Base-by-base conservation (phyloP, 53 echinoderm and acorn worm genomes). In the Actinopyga echinites region DNA sequence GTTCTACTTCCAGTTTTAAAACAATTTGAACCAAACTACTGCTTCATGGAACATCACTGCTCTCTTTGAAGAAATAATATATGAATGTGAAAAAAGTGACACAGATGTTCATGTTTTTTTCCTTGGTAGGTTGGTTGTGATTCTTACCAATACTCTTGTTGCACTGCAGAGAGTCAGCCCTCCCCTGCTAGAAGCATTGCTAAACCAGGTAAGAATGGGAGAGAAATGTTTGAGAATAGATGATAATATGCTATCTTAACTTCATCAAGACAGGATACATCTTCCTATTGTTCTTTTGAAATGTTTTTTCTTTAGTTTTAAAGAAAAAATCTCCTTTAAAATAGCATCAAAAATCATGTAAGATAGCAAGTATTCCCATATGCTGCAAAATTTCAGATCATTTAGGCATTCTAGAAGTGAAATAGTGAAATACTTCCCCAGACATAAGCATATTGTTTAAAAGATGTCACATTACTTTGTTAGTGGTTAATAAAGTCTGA, bases 81-180 rank as follows among this genome's bases (percentile, higher is more conserved):
- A 0, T 49, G 4, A 49, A 15, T 10, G 0, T 15, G 17, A 49
- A 49, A 7, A 40, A 40, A 40, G 40, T 49, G 17, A 49, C n/a
- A n/a, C n/a, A 5, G 10, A 73, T 5, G 65, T 23, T 71, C 35
- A 49, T 56, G 0, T 79, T 61, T n/a, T 11, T 83, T 40, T 9
- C 57, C 20, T 21, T 52, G 19, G 25, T 83, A 95, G 95, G 52
- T 89, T 95, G 25, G 79, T 95, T 8, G 67, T 86, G 38, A 95
- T 95, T 56, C 84, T 95, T n/a, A 87, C 91, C 19, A 78, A 91
- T 32, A 85, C 86, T 32, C 53, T 95, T 56, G 79, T 91, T 36
- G 86, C 93, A 30, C 80, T 95, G 30, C 86, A 87, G 58, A 85
- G 91, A 57, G 93, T 95, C 58, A 95, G 91, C 69, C 95, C 95